A percentile compares a stretch with the other conserved stretches of the same genome.
Evolutionary conservation across 2,797 vertebrate species (phyloP).

Genomic region (Sebastes vulpes): DNA sequence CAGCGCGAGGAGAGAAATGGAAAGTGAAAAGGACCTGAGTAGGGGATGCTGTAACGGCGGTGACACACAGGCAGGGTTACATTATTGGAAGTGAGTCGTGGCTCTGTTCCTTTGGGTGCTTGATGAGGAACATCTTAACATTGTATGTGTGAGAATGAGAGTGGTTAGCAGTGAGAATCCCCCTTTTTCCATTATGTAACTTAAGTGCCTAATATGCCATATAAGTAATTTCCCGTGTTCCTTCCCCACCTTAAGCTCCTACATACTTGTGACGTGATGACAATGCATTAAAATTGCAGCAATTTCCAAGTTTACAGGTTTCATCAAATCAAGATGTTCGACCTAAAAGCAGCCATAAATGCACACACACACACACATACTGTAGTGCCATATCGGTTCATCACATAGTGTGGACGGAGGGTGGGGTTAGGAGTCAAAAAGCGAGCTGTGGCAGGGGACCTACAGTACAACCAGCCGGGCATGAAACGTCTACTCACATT

Average conservation of each 20-base stretch:
- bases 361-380: constrained; percentile 24
- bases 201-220: constrained; percentile 30
- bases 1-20: constrained; percentile 57
- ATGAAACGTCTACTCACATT: constrained; percentile 87
- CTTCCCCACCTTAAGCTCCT: constrained; percentile 19
- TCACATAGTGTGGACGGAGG: constrained; percentile 45
- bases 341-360: constrained; percentile 30
- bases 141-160: neutral
- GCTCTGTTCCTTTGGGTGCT: constrained; percentile 45
- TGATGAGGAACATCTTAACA: constrained; percentile 72
- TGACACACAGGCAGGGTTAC: constrained; percentile 59
- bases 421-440: constrained; percentile 37
- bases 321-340: constrained; percentile 77
- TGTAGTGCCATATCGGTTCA: constrained; percentile 73
- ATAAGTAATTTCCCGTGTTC: constrained; percentile 39
- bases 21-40: constrained; percentile 72
- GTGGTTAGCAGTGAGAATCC: constrained; percentile 13
- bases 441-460: constrained; percentile 71
- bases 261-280: constrained; percentile 66
- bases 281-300: constrained; percentile 70
- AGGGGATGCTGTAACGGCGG: constrained; percentile 52
- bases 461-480: constrained; percentile 69
- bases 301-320: constrained; percentile 75
- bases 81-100: constrained; percentile 64
- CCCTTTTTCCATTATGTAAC: constrained; percentile 35